Base-by-base conservation (phyloP, 2,797 vertebrate genomes). In the Tarsius wallacei region DNA sequence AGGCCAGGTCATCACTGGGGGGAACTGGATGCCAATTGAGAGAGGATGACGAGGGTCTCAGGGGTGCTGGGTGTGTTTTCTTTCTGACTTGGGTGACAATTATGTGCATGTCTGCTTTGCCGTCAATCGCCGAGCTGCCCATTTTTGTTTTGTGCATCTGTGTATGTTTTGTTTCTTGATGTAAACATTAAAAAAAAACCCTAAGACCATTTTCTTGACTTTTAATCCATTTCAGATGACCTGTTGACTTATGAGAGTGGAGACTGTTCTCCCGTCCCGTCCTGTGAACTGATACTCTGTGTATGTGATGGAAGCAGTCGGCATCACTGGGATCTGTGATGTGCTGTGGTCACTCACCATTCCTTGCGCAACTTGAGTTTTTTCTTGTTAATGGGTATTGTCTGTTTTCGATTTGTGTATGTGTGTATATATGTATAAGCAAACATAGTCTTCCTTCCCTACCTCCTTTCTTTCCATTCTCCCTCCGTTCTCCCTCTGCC, bases 201-300 rank as follows among this genome's bases (percentile, higher is more conserved):
- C 36, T 73, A 57, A 63, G 61, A 63, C n/a, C 15, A 22, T 82
- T 83, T 91, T 85, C 70, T 73, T 71, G 57, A 64, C 71, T 93
- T 90, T 94, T 76, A 80, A 90, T 83, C 68, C 31, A 51, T 84
- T 55, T 64, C 64, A 83, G 92, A n/a, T 94, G 90, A 70, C 31
- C 68, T 64, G 78, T 57, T 83, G 74, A 36, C 66, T 95, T 73
- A 71, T 24, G 55, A 83, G 70, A 74, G 36, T 81, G 66, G 49
- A n/a, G 28, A 77, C 71, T 16, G 80, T 22, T 31, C 2, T 36
- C 19, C 33, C 17, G 63, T 81, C 53, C 19, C 17, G 61, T 87
- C 51, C 53, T 92, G 71, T 80, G 81, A 84, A n/a, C 49, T 68
- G 63, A 76, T 28, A 28, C 33, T 76, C 78, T 59, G 8, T 66